Evolutionary conservation across 1,140 invertebrate species (phyloP).

Genomic region (Nasonia longicornis): DNA sequence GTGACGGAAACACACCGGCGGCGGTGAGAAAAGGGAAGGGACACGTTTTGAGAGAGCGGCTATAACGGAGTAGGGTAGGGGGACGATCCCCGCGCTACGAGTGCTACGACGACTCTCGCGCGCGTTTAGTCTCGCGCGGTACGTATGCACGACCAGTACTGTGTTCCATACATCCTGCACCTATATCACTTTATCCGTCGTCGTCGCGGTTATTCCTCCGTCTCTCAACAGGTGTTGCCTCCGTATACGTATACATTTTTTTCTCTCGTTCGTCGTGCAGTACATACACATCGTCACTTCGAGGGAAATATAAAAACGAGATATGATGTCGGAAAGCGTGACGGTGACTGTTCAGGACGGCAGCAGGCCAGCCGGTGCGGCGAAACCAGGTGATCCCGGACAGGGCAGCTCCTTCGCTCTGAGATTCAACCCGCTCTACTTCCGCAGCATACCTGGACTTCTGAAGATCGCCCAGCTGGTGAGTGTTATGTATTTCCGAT

Average conservation of each 20-base stretch:
- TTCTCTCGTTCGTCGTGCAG: no score
- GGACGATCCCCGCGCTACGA: neutral
- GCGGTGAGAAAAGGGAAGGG: constrained; percentile 8
- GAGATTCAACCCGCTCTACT: constrained; percentile 67
- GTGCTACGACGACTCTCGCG: constrained; percentile 4
- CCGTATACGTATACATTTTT: no score
- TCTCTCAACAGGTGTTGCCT: constrained; percentile 1
- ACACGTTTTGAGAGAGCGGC: neutral
- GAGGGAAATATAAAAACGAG: neutral
- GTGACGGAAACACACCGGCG: neutral
- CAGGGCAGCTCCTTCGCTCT: constrained; percentile 59
- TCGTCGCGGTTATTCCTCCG: neutral
- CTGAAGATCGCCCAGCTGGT: constrained; percentile 71
- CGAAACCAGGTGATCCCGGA: constrained; percentile 57
- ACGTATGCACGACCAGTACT: constrained; percentile 11
- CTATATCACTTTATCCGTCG: neutral
- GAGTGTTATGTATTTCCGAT: constrained; percentile 47
- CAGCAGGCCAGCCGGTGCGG: constrained; percentile 56
- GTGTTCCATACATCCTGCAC: neutral
- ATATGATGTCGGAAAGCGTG: constrained; percentile 66
- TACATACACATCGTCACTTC: neutral
- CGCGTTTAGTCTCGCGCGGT: constrained; percentile 35
- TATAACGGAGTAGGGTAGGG: neutral
- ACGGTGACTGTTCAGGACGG: constrained; percentile 61
- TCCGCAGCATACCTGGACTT: constrained; percentile 69